Evolutionary conservation across 30 jellyfish, hydroid and myxozoan genomes (phyloP).

Genomic region (Aurelia coerulea): DNA sequence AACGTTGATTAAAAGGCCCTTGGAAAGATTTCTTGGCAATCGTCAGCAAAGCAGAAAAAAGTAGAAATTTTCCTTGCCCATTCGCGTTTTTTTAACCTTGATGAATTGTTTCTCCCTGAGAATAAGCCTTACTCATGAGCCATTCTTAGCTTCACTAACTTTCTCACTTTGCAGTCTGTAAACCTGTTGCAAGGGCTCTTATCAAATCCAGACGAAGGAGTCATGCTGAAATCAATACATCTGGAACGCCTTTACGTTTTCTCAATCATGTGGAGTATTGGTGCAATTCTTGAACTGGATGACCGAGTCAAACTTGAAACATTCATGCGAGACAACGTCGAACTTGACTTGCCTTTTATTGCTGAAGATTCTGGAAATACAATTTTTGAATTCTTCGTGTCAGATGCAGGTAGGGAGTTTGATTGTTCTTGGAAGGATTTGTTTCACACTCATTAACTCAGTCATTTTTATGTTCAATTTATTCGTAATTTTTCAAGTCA

Average conservation of each 20-base stretch:
- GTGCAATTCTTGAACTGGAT: conserved; percentile 79
- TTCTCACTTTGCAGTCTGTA: conserved; percentile 47
- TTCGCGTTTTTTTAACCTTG: too few species aligned
- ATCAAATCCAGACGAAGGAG: conserved; percentile 64
- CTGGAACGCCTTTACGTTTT: conserved; percentile 75
- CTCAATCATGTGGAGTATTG: conserved; percentile 89
- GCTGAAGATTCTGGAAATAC: conserved; percentile 69
- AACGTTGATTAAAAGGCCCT: too few species aligned
- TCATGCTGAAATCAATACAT: conserved; percentile 30
- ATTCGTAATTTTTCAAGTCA: too few species aligned
- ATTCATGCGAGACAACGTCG: conserved; percentile 56
- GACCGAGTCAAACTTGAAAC: conserved; percentile 77
- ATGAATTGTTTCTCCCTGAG: too few species aligned
- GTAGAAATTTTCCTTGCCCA: too few species aligned
- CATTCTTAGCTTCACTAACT: not conserved
- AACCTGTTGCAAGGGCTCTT: conserved; percentile 79
- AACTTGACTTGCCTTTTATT: conserved; percentile 60
- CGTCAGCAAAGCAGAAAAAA: too few species aligned
- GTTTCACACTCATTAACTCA: too few species aligned
- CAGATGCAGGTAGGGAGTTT: conserved; percentile 56
- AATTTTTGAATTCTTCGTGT: conserved; percentile 76
- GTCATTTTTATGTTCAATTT: not conserved
- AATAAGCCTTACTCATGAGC: too few species aligned
- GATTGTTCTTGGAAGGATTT: not conserved
- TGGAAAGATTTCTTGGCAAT: too few species aligned